Evolutionary conservation across 30 jellyfish, hydroid and myxozoan species (phyloP).

Genomic region (Mastigias papua): DNA sequence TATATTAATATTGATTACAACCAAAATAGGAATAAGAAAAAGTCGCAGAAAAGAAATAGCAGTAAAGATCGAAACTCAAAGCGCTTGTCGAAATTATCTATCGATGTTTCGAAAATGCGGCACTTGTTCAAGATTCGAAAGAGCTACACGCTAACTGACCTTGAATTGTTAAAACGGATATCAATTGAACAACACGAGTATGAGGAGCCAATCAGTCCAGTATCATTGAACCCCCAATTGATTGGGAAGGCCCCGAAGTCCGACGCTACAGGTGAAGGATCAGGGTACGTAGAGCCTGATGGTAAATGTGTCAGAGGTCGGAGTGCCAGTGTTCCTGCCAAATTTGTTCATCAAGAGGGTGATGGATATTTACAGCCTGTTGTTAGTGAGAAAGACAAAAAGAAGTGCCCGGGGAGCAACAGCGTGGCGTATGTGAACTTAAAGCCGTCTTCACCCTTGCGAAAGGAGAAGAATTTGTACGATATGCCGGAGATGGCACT

Average conservation of each 20-base stretch:
- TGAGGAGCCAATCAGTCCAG: slow-evolving; percentile 66
- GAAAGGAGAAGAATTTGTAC: slow-evolving; percentile 55
- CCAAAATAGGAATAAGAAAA: slow-evolving; percentile 23
- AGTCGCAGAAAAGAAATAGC: not conserved
- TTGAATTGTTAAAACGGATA: slow-evolving; percentile 59
- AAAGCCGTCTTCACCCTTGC: slow-evolving; percentile 49
- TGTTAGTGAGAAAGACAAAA: slow-evolving; percentile 38
- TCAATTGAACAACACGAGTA: slow-evolving; percentile 63
- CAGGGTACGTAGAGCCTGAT: slow-evolving; percentile 65
- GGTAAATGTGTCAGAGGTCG: slow-evolving; percentile 39
- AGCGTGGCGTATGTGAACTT: slow-evolving; percentile 26
- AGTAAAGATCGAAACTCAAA: slow-evolving; percentile 42
- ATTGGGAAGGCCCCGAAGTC: not conserved
- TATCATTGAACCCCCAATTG: slow-evolving; percentile 5
- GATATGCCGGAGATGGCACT: slow-evolving; percentile 66
- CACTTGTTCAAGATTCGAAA: slow-evolving; percentile 59
- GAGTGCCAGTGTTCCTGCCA: slow-evolving; percentile 73
- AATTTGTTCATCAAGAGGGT: slow-evolving; percentile 19
- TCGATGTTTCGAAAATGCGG: slow-evolving; percentile 67
- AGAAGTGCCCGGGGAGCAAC: slow-evolving; percentile 23
- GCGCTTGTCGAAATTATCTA: slow-evolving; percentile 48
- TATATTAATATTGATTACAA: slow-evolving; percentile 63
- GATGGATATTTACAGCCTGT: slow-evolving; percentile 56
- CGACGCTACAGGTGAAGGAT: not conserved
- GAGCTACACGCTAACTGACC: slow-evolving; percentile 64